Evolutionary conservation across 2,888 invertebrate species (phyloP), one percentile per base, ranked within the genome.

Genomic region (Scaptodrosophila latifasciaeformis): DNA sequence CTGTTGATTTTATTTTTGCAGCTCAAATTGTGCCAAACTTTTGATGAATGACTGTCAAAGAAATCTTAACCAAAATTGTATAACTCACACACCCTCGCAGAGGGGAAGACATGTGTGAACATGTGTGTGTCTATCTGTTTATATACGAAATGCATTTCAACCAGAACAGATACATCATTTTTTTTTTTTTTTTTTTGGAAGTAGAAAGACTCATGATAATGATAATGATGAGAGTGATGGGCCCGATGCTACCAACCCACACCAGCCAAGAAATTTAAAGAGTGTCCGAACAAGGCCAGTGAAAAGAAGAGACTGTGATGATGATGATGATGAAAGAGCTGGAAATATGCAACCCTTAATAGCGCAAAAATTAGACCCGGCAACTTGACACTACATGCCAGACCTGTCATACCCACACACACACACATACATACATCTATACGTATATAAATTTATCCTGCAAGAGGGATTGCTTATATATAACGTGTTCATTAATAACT

Each of bases 401-500:
- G 27, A 29, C 44, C 27, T 29, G 44, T 30, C 44, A 15, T 6
- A 27, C 43, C 12, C 35, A 39, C 29, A 35, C 49, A 58, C n/a
- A 10, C 37, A 31, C 34, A 51, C 45, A 49, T 54, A 43, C 45
- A 50, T 47, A 39, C 35, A 30, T n/a, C n/a, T n/a, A n/a, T n/a
- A n/a, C n/a, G n/a, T n/a, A n/a, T n/a, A n/a, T n/a, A n/a, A n/a
- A n/a, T n/a, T n/a, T n/a, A n/a, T n/a, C n/a, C n/a, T n/a, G n/a
- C n/a, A n/a, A n/a, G n/a, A n/a, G n/a, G n/a, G n/a, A n/a, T n/a
- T n/a, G 10, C 18, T 9, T 59, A 64, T 57, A 54, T 52, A 65
- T 68, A 68, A 65, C 58, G 54, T 67, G 65, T 75, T 75, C 78
- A 78, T 78, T 80, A 78, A 80, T 78, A 78, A 78, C 76, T 75